Base-by-base conservation (phyloP, 2,797 vertebrate genomes). In the Pipistrellus kuhlii region DNA sequence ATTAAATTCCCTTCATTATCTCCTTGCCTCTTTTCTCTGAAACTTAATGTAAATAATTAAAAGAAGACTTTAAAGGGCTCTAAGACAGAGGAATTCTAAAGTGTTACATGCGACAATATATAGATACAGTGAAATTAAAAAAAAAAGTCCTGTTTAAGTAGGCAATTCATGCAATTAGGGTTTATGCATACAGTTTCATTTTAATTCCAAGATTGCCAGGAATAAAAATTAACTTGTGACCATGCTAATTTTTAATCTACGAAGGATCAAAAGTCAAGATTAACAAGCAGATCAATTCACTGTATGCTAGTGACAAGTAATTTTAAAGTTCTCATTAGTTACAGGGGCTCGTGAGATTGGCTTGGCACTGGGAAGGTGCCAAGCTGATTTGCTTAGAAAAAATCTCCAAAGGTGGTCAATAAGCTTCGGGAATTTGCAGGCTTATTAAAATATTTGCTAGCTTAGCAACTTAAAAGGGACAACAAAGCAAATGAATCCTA, bases 221-320 rank as follows among this genome's bases (percentile, higher is more conserved):
- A 95, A 73, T 30, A 51, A 80, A 94, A 91, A 96, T 93, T 92
- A 85, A 77, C 88, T 73, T 88, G 64, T 90, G 91, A 88, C 30
- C 69, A 68, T 85, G 73, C 85, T 84, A 96, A 93, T 92, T 83
- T 93, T 96, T 88, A 96, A 93, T 88, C 51, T 83, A 85, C 46
- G 83, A 94, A 81, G 73, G 85, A 90, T 90, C 90, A 93, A 91
- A 91, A 96, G 85, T 95, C 85, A 95, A 95, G 90, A 96, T 92
- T 91, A 95, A 94, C 72, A 94, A 80, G 84, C 48, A 91, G 64
- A 95, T 95, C 84, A 90, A 93, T 85, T 88, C 90, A 73, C n/a
- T 71, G 57, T 77, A 44, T 48, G 64, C 18, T 53, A 57, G 80
- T 92, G 78, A 95, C 64, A 94, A 88, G 80, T 66, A 91, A 62